These are phyloP conservation scores for Pipistrellus kuhlii DNA, from an alignment of 2,797 vertebrate genomes.

Conservation along the genomic window DNA sequence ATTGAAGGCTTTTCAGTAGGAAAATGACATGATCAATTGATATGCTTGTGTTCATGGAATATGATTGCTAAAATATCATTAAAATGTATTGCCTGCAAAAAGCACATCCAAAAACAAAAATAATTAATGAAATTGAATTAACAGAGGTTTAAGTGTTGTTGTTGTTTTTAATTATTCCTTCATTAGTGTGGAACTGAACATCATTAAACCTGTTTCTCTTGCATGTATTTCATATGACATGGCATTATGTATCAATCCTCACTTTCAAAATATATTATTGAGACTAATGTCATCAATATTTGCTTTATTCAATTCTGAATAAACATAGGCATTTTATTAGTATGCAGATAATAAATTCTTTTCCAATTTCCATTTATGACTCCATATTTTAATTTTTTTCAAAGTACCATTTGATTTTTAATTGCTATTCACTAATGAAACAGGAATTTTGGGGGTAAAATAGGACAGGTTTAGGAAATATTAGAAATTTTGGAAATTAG, in stretches of 20 bases:
- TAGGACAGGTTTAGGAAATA: too few relatives aligned
- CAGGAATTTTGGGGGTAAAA: too few relatives aligned
- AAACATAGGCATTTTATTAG: background rate
- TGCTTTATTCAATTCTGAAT: background rate
- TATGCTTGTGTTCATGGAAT: background rate
- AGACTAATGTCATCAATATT: background rate
- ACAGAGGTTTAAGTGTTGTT: background rate
- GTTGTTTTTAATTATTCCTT: background rate
- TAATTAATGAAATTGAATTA: slow-evolving; percentile 32
- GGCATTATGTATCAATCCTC: background rate
- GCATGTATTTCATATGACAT: background rate
- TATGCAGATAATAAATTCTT: background rate
- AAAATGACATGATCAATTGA: slow-evolving; percentile 17
- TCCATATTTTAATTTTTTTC: slow-evolving; percentile 15
- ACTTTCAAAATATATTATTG: background rate
- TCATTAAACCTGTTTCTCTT: background rate
- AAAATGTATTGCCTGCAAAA: slow-evolving; percentile 1
- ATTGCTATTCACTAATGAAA: background rate
- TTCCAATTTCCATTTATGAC: background rate
- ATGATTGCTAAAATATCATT: slow-evolving; percentile 6
- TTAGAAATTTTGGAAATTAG: too few relatives aligned
- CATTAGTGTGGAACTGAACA: background rate
- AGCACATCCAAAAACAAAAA: background rate
- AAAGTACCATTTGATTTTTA: slow-evolving; percentile 20
- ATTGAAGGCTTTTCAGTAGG: background rate